These are phyloP conservation scores for Pyrocoelia pectoralis DNA, from an alignment of 2,888 invertebrate species.

Conservation along the genomic window DNA sequence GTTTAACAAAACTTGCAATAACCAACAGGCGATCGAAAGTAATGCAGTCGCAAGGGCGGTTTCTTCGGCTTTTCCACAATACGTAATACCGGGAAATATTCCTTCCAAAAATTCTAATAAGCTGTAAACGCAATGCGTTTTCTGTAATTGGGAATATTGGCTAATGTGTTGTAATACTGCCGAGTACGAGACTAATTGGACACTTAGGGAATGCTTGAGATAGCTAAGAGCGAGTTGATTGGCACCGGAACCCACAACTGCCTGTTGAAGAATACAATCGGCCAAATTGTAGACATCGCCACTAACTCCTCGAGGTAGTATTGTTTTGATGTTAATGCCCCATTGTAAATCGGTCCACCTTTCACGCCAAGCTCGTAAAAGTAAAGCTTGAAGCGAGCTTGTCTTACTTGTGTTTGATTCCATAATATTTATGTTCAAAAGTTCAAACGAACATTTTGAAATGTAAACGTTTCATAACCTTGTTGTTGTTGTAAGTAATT, in stretches of 20 bases:
- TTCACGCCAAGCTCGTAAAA: constrained; percentile 92
- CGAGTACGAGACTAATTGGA: constrained; percentile 90
- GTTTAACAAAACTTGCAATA: constrained; percentile 75
- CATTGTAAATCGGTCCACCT: constrained; percentile 95
- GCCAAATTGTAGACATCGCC: constrained; percentile 94
- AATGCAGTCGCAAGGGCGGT: constrained; percentile 83
- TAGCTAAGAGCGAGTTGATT: constrained; percentile 92
- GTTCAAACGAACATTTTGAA: not conserved
- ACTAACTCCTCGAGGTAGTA: constrained; percentile 85
- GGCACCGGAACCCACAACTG: constrained; percentile 91
- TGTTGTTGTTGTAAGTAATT: no score
- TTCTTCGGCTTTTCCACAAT: constrained; percentile 87
- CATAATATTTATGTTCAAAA: no score
- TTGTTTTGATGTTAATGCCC: constrained; percentile 96
- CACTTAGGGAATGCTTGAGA: constrained; percentile 88
- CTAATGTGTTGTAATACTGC: constrained; percentile 88
- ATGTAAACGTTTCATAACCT: no score
- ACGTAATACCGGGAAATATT: constrained; percentile 68
- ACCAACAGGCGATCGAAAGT: constrained; percentile 83
- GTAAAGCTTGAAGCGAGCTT: constrained; percentile 78
- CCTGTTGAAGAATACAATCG: constrained; percentile 93
- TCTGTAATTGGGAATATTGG: constrained; percentile 82
- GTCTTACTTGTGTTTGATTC: constrained; percentile 86
- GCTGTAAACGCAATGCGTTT: constrained; percentile 87
- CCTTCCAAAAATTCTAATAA: constrained; percentile 86